Evolutionary conservation across 2,888 invertebrate species (phyloP).

Genomic region (Caenorhabditis doughertyi): DNA sequence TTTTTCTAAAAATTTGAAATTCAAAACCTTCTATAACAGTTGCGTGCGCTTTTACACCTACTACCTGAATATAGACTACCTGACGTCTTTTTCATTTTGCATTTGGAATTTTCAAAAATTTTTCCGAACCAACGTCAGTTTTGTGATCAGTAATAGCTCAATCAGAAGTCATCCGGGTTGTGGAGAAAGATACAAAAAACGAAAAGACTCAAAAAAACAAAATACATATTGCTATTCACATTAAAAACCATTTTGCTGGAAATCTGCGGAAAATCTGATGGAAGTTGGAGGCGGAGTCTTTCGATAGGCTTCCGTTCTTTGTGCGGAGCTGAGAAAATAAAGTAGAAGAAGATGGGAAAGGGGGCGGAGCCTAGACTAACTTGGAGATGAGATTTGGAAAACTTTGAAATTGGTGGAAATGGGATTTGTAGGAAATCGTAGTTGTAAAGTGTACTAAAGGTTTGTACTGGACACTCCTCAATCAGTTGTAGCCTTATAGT

Average conservation of each 20-base stretch:
- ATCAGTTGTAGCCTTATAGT: no score
- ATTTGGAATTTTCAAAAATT: neutral
- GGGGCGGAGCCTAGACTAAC: conserved; percentile 10
- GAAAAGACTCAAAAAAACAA: neutral
- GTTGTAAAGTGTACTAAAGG: no score
- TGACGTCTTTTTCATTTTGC: neutral
- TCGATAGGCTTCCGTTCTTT: neutral
- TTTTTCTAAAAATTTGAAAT: no score
- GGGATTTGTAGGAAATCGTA: neutral
- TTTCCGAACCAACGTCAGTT: neutral
- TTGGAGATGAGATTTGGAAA: neutral
- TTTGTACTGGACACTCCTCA: no score
- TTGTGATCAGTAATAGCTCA: neutral
- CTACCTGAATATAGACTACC: neutral
- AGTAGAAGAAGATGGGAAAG: no score
- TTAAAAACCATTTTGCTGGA: neutral
- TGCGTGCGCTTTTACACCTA: no score
- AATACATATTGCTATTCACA: neutral
- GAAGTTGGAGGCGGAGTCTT: neutral
- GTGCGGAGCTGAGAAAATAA: neutral
- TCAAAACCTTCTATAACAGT: no score
- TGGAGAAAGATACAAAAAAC: neutral
- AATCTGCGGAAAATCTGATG: neutral
- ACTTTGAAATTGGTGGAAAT: no score
- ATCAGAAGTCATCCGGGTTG: neutral